phyloP scores from a whole-genome alignment of 2,797 vertebrate species.

The Oreochromis grahami region DNA sequence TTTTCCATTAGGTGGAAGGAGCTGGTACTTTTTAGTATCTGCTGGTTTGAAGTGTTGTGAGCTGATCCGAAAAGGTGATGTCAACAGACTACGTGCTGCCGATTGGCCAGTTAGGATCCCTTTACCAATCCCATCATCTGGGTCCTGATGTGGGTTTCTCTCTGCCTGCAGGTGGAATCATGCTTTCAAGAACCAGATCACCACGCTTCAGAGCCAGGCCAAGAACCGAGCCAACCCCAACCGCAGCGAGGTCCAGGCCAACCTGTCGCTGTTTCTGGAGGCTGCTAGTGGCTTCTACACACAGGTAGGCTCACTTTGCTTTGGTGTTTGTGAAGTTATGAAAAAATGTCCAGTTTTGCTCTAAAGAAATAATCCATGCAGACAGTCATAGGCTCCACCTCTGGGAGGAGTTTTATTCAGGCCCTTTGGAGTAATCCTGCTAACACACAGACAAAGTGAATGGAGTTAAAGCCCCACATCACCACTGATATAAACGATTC shows the following conservation, averaged over 20 bases:
- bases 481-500: accelerated
- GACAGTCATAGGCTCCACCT: neutral
- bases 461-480: accelerated
- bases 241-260: constrained; percentile 97
- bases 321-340: neutral
- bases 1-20: accelerated
- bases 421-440: neutral
- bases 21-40: accelerated
- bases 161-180: constrained; percentile 55
- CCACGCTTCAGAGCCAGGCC: constrained; percentile 97
- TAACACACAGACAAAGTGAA: neutral
- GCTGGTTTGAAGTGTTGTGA: neutral
- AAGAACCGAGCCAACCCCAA: constrained; percentile 99
- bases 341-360: neutral
- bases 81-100: neutral
- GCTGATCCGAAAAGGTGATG: neutral
- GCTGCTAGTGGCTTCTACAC: constrained; percentile 99
- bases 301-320: constrained; percentile 72
- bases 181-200: constrained; percentile 99
- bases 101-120: neutral
- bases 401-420: neutral
- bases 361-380: neutral
- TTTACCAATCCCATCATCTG: neutral
- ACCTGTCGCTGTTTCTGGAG: constrained; percentile 96
- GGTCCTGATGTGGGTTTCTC: neutral